Percentiles rank a stretch among this genome's conserved stretches.
These are phyloP conservation scores for Bombus breviceps DNA, from an alignment of 1,140 invertebrate species.

Conservation along the genomic window DNA sequence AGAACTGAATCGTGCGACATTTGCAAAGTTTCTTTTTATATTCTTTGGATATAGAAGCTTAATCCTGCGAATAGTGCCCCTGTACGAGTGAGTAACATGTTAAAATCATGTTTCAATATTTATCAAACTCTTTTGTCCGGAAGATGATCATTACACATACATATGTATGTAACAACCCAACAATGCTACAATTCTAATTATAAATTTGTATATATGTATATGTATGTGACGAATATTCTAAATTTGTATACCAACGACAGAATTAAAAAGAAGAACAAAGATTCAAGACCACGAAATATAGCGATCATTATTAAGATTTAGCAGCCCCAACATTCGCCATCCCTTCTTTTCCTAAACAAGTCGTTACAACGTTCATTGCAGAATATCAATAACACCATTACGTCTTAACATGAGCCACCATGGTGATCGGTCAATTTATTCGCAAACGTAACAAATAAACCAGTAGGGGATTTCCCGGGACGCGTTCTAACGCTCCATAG, in stretches of 20 bases:
- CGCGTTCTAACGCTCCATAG: not conserved
- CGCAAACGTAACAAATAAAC: slow-evolving; percentile 36
- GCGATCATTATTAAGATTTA: not conserved
- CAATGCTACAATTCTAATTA: too few species aligned
- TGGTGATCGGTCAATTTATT: slow-evolving; percentile 44
- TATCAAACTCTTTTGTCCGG: too few species aligned
- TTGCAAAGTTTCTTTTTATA: not conserved
- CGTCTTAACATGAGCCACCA: not conserved
- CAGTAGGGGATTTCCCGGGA: slow-evolving; percentile 10
- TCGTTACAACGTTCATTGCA: not conserved
- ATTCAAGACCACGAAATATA: not conserved
- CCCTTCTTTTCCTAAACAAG: too few species aligned
- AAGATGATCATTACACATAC: too few species aligned
- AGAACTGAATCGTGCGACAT: not conserved
- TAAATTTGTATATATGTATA: too few species aligned
- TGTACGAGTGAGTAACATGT: not conserved
- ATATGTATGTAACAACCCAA: too few species aligned
- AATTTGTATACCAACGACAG: not conserved
- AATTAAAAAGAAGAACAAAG: not conserved
- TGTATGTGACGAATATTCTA: too few species aligned
- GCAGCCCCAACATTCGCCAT: too few species aligned
- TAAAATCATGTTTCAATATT: too few species aligned
- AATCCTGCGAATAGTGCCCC: not conserved
- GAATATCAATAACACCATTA: slow-evolving; percentile 29
- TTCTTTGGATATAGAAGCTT: not conserved